Evolutionary conservation across 92 coral and sea anemone genomes (phyloP), one percentile per base, ranked within the genome.

Genomic region (Paragorgia papillata): DNA sequence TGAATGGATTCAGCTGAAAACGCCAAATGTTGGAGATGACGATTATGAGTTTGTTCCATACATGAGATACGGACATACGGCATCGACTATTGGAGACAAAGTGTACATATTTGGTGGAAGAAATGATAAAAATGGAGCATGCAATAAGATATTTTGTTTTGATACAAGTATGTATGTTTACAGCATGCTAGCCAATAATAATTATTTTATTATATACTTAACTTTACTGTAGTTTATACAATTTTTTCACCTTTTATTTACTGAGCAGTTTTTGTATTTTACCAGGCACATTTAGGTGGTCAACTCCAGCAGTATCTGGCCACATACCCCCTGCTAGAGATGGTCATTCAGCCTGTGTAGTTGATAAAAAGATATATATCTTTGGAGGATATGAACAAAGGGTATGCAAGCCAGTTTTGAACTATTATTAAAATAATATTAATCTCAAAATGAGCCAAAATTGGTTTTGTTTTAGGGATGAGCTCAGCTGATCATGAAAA

Each of bases 31-130:
- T 2, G 76, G 71, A 10, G 80, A 89, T 39, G 56, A 69, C 7
- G 76, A 57, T 15, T 88, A 82, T 55, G 51, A 54, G 54, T 82
- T 86, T 79, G 80, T 88, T 14, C 97, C 97, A 0, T 93, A 86
- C 85, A 93, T 93, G 97, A 71, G 97, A 66, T 93, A 93, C 69
- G 97, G 97, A 2, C 97, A 93, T 63, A 93, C 97, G 74, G 97
- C 97, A 13, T 84, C 97, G 3, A 86, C 85, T 8, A 90, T 93
- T 20, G 83, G 73, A 37, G 91, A 93, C 57, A 34, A 74, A 35
- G 90, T 89, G 9, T 93, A 86, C 28, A 88, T 93, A 57, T 93
- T 90, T 86, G 97, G 97, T 33, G 97, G 97, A 33, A 65, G 97
- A 30, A 90, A 90, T 90, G 97, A 93, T 59, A 80, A 65, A 27